Percentiles rank a stretch among this genome's conserved stretches.
These are phyloP conservation scores for Himalopsyche kuldschensis DNA, from an alignment of 2,888 invertebrate genomes.

Conservation along the genomic window DNA sequence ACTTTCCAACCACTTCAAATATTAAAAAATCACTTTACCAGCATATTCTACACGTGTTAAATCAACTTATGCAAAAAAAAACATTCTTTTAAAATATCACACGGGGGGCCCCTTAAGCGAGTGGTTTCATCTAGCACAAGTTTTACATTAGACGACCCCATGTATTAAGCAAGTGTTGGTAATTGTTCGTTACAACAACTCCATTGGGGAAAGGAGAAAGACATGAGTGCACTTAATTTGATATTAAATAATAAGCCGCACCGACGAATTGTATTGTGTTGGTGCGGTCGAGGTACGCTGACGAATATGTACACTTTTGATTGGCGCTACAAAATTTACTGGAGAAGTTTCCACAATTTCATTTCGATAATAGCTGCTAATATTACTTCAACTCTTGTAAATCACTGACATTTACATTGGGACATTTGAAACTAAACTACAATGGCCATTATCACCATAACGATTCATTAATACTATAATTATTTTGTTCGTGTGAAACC, in stretches of 20 bases:
- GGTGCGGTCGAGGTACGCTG: neutral
- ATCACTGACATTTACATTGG: neutral
- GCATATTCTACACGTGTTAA: too few relatives aligned
- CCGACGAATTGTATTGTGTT: neutral
- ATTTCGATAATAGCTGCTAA: neutral
- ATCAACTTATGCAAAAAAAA: too few relatives aligned
- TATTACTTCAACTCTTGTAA: neutral
- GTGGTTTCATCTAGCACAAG: too few relatives aligned
- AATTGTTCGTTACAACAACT: neutral
- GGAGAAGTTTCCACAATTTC: neutral
- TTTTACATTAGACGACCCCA: neutral
- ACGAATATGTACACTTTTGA: constrained; percentile 2
- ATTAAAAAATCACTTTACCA: too few relatives aligned
- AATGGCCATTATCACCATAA: neutral
- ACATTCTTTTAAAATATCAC: too few relatives aligned
- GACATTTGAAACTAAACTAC: neutral
- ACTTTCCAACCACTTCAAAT: too few relatives aligned
- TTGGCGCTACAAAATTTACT: neutral
- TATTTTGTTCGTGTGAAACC: neutral
- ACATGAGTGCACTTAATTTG: constrained; percentile 11
- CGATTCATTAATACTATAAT: neutral
- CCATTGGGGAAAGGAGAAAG: neutral
- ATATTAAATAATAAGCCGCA: constrained; percentile 18
- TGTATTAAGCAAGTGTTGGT: neutral
- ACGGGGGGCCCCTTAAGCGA: too few relatives aligned